These are phyloP conservation scores for Menidia beryllina DNA, from an alignment of 2,113 vertebrate genomes.

Conservation along the genomic window DNA sequence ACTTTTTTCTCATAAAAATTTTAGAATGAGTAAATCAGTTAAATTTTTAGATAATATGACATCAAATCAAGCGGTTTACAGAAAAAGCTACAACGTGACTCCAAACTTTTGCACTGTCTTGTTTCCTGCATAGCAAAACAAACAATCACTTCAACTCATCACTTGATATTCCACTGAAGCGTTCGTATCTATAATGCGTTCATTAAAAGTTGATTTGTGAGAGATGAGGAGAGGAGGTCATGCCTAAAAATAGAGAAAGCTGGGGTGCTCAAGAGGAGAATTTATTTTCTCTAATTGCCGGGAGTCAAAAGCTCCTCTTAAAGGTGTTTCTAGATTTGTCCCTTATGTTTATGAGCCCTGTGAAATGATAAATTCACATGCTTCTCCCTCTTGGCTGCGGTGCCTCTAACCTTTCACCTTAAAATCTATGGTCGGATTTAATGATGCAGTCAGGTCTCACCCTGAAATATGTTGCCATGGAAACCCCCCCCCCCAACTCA, in stretches of 20 bases:
- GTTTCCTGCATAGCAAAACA: not conserved
- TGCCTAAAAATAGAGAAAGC: conserved; percentile 6
- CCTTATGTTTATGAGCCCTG: conserved; percentile 60
- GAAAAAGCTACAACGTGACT: not conserved
- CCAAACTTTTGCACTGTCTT: too few relatives aligned
- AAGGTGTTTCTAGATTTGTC: conserved; percentile 1
- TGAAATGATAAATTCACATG: conserved; percentile 65
- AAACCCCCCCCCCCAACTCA: conserved; percentile 55
- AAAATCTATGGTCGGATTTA: conserved; percentile 75
- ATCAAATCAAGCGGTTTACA: conserved; percentile 5
- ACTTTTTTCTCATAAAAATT: too few relatives aligned
- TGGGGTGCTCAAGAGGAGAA: conserved; percentile 28
- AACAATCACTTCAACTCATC: conserved; percentile 12
- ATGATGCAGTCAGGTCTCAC: conserved; percentile 72
- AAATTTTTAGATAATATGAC: not conserved
- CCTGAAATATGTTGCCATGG: conserved; percentile 74
- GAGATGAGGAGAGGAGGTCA: conserved; percentile 29
- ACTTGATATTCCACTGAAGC: conserved; percentile 42
- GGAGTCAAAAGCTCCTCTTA: conserved; percentile 25
- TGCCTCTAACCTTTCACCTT: conserved; percentile 72
- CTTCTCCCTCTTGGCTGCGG: conserved; percentile 48
- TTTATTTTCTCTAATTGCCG: conserved; percentile 55
- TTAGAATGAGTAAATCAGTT: not conserved
- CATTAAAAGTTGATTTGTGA: conserved; percentile 46
- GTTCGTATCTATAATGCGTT: conserved; percentile 33